Base-by-base conservation (phyloP, 23 tunicate species). In the Ciona savignyi region DNA sequence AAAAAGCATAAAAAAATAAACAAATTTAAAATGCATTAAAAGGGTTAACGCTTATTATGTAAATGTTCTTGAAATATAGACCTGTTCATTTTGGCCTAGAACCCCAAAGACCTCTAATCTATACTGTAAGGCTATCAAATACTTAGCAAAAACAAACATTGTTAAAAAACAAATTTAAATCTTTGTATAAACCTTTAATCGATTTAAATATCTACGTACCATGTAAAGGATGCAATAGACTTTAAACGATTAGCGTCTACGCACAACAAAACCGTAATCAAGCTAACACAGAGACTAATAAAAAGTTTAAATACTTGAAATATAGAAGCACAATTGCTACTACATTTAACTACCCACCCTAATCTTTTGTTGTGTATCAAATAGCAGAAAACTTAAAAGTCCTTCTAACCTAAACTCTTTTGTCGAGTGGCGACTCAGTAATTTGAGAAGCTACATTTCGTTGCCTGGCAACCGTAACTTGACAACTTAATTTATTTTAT, bases 391-490 rank as follows among this genome's bases (percentile, higher is more conserved):
- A 9, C 11, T 42, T 9, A 15, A 15, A 42, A 6, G 56, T 42
- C 56, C 15, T 42, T 6, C 56, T 15, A 42, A 15, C 11, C 15
- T 42, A 42, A 42, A 42, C 15, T 42, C 56, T 42, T 42, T 42
- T 42, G 56, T 42, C 15, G 15, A 42, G 15, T 42, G 56, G 56
- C 56, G 56, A 42, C 56, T 42, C 15, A 9, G 15, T 9, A 42
- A 42, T 42, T 42, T 42, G 56, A 42, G 56, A 42, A 9, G 56
- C 56, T 42, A 42, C 56, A 42, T 6, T 42, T 42, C 70, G 95
- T 87, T 62, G 82, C 95, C 23, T 33, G 34, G 95, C 83, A 71
- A 87, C 95, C 23, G 74, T 51, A 21, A 25, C 95, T 71, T 87
- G 71, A 80, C 95, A 74, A 87, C 95, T 76, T 76, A 9, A n/a